Evolutionary conservation across 2,113 vertebrate genomes (phyloP), one percentile per base, ranked within the genome.

Genomic region (Forbesichthys papilliferus): DNA sequence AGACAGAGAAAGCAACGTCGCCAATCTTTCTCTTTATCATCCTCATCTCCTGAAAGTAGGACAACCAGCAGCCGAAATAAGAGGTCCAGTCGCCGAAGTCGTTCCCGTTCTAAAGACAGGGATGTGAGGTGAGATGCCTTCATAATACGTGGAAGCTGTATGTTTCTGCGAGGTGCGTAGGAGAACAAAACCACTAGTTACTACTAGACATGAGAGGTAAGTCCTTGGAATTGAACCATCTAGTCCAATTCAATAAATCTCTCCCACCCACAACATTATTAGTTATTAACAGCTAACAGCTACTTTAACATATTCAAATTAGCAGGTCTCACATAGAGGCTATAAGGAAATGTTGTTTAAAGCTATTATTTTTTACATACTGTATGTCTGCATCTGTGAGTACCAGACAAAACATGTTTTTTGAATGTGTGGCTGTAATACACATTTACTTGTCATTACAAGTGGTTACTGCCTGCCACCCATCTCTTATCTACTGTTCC

Each of bases 1-100:
- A 95, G 92, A 84, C 96, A 94, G 82, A 98, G 89, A 69, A 98
- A 95, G 89, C 96, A 97, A 54, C 94, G 94, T 1, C 87, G 93
- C 9, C 92, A 92, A 0, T 97, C 95, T 0, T 94, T 94, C 0
- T 95, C 96, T 0, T 95, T 96, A 0, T 96, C 96, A 0, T 96
- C 95, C 20, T 96, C 95, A 57, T 98, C 96, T 61, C 96, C 96
- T 0, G 94, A 84, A 42, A 95, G 94, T 78, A 91, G 95, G 56
- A 89, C 90, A 0, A 93, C 93, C 49, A 90, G 90, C 84, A 92
- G 89, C 81, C 93, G 93, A 9, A 97, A 91, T 7, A 95, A 94
- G 47, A 95, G 94, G 47, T 89, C 94, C 1, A 93, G 90, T 1
- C 93, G 95, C 57, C 93, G 92, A 46, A 96, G 95, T 33, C 92